These are phyloP conservation scores for Potamilus streckersoni DNA, from an alignment of 1,140 invertebrate genomes.

Conservation along the genomic window DNA sequence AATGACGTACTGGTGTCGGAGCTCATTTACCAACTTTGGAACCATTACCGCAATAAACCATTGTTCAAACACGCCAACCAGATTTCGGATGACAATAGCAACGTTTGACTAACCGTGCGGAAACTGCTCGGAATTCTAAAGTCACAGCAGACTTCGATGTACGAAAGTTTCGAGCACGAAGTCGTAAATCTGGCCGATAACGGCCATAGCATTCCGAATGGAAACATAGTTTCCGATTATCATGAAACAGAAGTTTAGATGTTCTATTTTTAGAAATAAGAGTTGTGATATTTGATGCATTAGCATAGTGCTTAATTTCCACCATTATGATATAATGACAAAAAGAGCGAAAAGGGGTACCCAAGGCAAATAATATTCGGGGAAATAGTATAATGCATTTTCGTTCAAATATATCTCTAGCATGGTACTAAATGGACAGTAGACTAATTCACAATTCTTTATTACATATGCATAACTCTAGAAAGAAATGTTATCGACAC, in stretches of 20 bases:
- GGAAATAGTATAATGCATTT: too few relatives aligned
- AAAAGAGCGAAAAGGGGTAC: too few relatives aligned
- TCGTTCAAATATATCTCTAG: too few relatives aligned
- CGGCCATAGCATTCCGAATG: conserved; percentile 52
- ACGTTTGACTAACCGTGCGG: conserved; percentile 63
- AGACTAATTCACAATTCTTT: too few relatives aligned
- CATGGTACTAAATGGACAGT: too few relatives aligned
- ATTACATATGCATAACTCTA: too few relatives aligned
- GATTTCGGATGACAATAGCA: conserved; percentile 62
- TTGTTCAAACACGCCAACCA: conserved; percentile 63
- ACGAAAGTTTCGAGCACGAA: conserved; percentile 35
- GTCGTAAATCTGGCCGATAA: conserved; percentile 33
- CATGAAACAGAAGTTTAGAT: conserved; percentile 38
- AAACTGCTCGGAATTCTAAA: conserved; percentile 45
- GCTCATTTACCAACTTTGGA: conserved; percentile 70
- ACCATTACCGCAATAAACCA: conserved; percentile 64
- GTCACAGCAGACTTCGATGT: conserved; percentile 33
- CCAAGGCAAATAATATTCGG: too few relatives aligned
- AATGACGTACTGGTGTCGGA: conserved; percentile 71
- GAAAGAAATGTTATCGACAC: too few relatives aligned
- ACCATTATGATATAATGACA: too few relatives aligned
- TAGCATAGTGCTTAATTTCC: too few relatives aligned
- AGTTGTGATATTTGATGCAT: too few relatives aligned
- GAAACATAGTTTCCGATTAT: conserved; percentile 24
- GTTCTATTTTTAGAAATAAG: conserved; percentile 5